A percentile compares a stretch with the other conserved stretches of the same genome.
These are phyloP conservation scores for Labroides dimidiatus DNA, from an alignment of 2,797 vertebrate species.

Conservation along the genomic window DNA sequence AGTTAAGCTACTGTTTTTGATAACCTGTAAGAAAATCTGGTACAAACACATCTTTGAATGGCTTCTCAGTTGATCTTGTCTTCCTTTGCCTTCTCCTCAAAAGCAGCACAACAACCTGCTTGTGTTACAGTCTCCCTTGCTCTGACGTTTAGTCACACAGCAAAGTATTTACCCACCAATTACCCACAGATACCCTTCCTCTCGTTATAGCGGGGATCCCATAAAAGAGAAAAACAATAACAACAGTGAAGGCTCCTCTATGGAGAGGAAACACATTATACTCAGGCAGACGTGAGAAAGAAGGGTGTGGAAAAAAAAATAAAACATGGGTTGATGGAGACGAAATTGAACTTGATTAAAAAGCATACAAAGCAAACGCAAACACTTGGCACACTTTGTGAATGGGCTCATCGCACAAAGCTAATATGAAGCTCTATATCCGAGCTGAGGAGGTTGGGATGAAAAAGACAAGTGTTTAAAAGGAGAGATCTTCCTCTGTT, in stretches of 20 bases:
- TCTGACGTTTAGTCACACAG: constrained; percentile 75
- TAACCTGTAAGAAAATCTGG: constrained; percentile 55
- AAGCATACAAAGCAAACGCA: constrained; percentile 79
- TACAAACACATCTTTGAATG: constrained; percentile 41
- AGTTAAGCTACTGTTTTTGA: constrained; percentile 46
- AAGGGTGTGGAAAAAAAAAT: constrained; percentile 44
- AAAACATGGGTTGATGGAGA: constrained; percentile 50
- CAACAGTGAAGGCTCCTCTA: constrained; percentile 67
- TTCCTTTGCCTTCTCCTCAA: constrained; percentile 46
- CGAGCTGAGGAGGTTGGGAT: constrained; percentile 68
- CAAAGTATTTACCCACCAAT: constrained; percentile 84
- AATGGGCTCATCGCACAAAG: constrained; percentile 59
- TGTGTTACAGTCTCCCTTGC: constrained; percentile 64
- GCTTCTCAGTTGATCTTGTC: constrained; percentile 23
- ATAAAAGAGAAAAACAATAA: constrained; percentile 70
- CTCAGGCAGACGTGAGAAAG: constrained; percentile 65
- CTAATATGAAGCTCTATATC: constrained; percentile 61
- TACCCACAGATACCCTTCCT: constrained; percentile 77
- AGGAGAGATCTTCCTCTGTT: constrained; percentile 72
- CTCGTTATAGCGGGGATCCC: constrained; percentile 62
- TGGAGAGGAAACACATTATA: constrained; percentile 68
- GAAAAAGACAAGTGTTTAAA: constrained; percentile 79
- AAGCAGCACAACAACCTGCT: constrained; percentile 70
- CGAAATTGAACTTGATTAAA: constrained; percentile 79
- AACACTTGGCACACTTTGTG: constrained; percentile 65